Percentiles rank a stretch among this genome's conserved stretches.
Evolutionary conservation across 2,113 vertebrate genomes (phyloP).

Genomic region (Polyodon spathula): DNA sequence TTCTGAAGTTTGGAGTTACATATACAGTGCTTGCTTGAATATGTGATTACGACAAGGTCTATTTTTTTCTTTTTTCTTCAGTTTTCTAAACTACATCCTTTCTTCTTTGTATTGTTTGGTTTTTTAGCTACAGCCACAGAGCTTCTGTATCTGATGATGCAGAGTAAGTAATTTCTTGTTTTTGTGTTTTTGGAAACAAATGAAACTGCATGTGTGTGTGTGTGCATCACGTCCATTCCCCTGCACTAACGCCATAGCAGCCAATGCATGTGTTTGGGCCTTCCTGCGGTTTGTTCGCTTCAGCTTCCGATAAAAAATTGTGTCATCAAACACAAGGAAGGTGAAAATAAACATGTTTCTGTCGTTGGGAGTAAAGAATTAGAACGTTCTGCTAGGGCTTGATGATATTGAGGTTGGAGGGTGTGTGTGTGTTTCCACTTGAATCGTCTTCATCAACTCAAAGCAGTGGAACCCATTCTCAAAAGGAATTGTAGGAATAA

Average conservation of each 20-base stretch:
- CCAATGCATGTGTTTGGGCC: neutral
- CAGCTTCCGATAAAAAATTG: neutral
- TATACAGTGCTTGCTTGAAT: neutral
- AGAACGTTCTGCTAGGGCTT: too few species aligned
- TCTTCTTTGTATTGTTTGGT: constrained; percentile 56
- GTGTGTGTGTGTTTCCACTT: too few species aligned
- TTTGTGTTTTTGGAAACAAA: constrained; percentile 31
- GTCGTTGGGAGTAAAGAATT: too few species aligned
- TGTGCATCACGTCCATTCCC: constrained; percentile 32
- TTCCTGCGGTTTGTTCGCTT: neutral
- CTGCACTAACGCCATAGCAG: constrained; percentile 22
- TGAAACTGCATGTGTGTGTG: constrained; percentile 56
- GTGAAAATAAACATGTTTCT: too few species aligned
- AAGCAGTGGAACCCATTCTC: too few species aligned
- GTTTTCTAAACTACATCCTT: constrained; percentile 22
- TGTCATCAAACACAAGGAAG: too few species aligned
- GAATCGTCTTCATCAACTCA: too few species aligned
- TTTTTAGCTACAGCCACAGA: constrained; percentile 80
- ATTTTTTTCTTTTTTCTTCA: constrained; percentile 26
- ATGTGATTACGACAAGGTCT: constrained; percentile 18
- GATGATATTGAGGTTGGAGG: too few species aligned
- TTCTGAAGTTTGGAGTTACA: too few species aligned
- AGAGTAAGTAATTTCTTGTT: constrained; percentile 74
- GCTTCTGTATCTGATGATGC: constrained; percentile 84
- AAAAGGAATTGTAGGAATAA: too few species aligned